These are phyloP conservation scores for Bettongia penicillata DNA, from an alignment of 2,113 vertebrate species.

Conservation along the genomic window DNA sequence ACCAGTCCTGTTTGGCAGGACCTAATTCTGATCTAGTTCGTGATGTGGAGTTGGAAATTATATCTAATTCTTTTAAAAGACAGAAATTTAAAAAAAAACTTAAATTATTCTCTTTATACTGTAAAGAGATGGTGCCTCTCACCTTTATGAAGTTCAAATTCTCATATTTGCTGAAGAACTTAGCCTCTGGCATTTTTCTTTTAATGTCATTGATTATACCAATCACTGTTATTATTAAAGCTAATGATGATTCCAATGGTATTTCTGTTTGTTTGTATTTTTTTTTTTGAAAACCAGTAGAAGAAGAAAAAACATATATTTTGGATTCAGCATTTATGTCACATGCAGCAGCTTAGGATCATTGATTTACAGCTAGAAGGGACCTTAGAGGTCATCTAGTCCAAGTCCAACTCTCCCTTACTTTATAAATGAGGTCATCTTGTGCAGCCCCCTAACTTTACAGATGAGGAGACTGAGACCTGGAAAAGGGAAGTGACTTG, in stretches of 20 bases:
- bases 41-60: conserved; percentile 39
- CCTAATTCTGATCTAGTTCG: conserved; percentile 24
- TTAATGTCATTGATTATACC: conserved; percentile 20
- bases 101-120: background rate
- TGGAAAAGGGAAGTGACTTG: background rate
- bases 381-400: background rate
- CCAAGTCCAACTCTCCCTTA: background rate
- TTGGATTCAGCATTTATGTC: background rate
- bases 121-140: background rate
- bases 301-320: background rate
- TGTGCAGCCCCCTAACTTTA: background rate
- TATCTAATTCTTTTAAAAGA: background rate
- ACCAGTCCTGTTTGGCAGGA: conserved; percentile 31
- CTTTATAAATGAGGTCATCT: background rate
- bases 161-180: conserved; percentile 28
- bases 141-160: conserved; percentile 28
- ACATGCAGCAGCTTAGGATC: background rate
- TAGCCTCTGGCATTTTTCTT: conserved; percentile 23
- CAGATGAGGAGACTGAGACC: background rate
- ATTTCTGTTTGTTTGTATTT: background rate
- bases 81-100: background rate
- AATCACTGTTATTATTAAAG: background rate
- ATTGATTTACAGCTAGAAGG: background rate
- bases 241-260: background rate
- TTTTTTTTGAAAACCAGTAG: background rate